phyloP scores from a whole-genome alignment of 2,797 vertebrate species.

The Urophycis tenuis region DNA sequence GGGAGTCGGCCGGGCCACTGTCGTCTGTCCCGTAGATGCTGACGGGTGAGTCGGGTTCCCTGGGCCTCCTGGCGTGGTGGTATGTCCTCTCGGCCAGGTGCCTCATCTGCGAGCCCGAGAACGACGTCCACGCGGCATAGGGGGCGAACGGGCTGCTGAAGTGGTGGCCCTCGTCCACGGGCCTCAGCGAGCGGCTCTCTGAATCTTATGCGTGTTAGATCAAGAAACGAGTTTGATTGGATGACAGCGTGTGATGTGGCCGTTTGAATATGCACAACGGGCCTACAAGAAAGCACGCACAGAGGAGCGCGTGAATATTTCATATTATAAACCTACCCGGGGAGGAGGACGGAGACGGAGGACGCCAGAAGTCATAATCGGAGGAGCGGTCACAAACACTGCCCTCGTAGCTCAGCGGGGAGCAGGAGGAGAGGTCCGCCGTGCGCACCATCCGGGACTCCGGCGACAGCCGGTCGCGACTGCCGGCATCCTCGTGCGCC shows the following conservation, averaged over 20 bases:
- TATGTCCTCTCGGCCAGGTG: slow-evolving; percentile 71
- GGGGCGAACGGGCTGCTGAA: slow-evolving; percentile 78
- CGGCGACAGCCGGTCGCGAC: slow-evolving; percentile 64
- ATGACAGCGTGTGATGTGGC: not conserved
- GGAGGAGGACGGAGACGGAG: slow-evolving; percentile 93
- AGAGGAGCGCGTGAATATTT: not conserved
- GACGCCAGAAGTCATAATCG: slow-evolving; percentile 90
- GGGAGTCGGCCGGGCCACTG: slow-evolving; percentile 60
- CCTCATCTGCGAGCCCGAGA: slow-evolving; percentile 77
- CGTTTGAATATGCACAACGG: not conserved
- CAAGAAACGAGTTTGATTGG: no score
- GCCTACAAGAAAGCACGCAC: not conserved
- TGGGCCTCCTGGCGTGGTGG: slow-evolving; percentile 60
- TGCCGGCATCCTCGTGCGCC: slow-evolving; percentile 32
- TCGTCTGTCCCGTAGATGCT: slow-evolving; percentile 71
- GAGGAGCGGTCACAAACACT: slow-evolving; percentile 78
- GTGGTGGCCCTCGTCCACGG: slow-evolving; percentile 75
- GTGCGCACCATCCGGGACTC: slow-evolving; percentile 67
- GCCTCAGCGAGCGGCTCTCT: slow-evolving; percentile 78
- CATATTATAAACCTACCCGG: slow-evolving; percentile 68
- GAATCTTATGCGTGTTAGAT: slow-evolving; percentile 77
- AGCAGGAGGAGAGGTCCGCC: slow-evolving; percentile 72
- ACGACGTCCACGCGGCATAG: slow-evolving; percentile 77
- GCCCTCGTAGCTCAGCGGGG: slow-evolving; percentile 79
- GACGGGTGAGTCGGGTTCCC: slow-evolving; percentile 51